Evolutionary conservation across 2,113 vertebrate species (phyloP).

Genomic region (Epinephelus moara): DNA sequence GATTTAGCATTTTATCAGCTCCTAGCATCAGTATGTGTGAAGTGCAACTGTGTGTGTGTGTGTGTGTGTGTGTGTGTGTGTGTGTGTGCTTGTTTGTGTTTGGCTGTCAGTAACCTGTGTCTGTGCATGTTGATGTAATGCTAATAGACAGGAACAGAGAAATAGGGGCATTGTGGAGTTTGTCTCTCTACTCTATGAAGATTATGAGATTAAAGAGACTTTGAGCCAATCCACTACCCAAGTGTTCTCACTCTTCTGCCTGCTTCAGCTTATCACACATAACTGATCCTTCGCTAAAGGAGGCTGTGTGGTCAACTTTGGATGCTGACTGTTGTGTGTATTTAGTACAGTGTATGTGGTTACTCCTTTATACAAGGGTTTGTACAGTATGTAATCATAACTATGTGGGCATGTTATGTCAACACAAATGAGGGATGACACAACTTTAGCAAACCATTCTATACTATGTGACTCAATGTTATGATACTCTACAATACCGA

Average conservation of each 20-base stretch:
- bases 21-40: background rate
- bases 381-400: background rate
- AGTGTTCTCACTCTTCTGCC: slow-evolving; percentile 46
- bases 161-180: slow-evolving; percentile 37
- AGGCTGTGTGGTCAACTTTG: background rate
- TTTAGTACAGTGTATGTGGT: background rate
- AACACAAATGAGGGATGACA: background rate
- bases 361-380: background rate
- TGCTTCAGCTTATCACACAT: slow-evolving; percentile 38
- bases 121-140: slow-evolving; percentile 38
- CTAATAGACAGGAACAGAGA: slow-evolving; percentile 50
- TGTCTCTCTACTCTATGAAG: slow-evolving; percentile 66
- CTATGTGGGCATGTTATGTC: background rate
- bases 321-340: slow-evolving; percentile 3
- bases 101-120: slow-evolving; percentile 20
- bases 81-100: background rate
- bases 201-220: slow-evolving; percentile 76
- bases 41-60: slow-evolving; percentile 19
- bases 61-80: too few relatives aligned
- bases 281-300: slow-evolving; percentile 25
- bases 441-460: background rate
- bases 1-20: background rate
- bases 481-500: background rate
- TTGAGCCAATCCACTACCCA: slow-evolving; percentile 55
- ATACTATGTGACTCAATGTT: background rate